Evolutionary conservation across 30 jellyfish, hydroid and myxozoan species (phyloP).

Genomic region (Catostylus mosaicus): DNA sequence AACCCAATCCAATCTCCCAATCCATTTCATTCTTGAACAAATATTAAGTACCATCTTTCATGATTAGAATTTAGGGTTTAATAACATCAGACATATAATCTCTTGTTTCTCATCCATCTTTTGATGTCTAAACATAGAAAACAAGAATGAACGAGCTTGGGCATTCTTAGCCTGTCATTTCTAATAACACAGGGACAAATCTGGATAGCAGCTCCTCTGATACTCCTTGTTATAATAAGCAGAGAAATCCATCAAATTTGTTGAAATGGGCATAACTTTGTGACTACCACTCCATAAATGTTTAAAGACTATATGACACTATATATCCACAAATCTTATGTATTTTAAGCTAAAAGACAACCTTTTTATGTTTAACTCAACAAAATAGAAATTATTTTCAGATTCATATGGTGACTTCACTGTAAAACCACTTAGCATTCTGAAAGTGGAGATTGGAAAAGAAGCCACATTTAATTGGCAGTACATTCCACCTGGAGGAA

Average conservation of each 20-base stretch:
- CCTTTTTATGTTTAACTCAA: background rate
- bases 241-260: background rate
- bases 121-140: too few relatives aligned
- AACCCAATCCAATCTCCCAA: too few relatives aligned
- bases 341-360: background rate
- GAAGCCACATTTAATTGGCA: conserved; percentile 66
- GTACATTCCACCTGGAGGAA: conserved; percentile 30
- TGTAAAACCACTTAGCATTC: conserved; percentile 30
- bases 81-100: too few relatives aligned
- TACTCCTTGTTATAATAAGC: background rate
- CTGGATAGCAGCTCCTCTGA: background rate
- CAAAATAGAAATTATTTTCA: background rate
- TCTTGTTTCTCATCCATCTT: too few relatives aligned
- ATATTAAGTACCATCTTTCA: too few relatives aligned
- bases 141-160: too few relatives aligned
- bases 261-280: background rate
- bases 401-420: conserved; percentile 51
- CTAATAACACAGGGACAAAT: too few relatives aligned
- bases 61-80: too few relatives aligned
- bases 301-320: background rate
- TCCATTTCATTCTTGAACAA: too few relatives aligned
- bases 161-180: too few relatives aligned
- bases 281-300: background rate
- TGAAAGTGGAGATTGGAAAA: conserved; percentile 42
- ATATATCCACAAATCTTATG: too few relatives aligned